Evolutionary conservation across 2,888 invertebrate genomes (phyloP).

Genomic region (Mellilla xanthometata): DNA sequence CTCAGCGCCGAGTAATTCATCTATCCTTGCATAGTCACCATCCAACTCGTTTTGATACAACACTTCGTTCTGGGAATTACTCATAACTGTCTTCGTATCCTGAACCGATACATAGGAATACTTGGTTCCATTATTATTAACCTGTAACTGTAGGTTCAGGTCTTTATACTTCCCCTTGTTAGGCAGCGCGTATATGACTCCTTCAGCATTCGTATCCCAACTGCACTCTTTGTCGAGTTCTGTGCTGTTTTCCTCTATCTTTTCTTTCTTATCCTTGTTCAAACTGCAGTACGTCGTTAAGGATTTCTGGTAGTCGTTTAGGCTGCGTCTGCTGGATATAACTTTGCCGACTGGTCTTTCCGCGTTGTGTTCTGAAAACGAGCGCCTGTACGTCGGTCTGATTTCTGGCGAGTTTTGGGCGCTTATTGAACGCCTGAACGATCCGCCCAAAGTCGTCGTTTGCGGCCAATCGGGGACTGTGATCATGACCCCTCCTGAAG

Average conservation of each 20-base stretch:
- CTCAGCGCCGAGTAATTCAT: slow-evolving; percentile 68
- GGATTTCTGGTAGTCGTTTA: slow-evolving; percentile 73
- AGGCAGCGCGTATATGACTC: slow-evolving; percentile 76
- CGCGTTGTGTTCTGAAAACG: slow-evolving; percentile 72
- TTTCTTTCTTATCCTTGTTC: slow-evolving; percentile 49
- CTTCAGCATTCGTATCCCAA: slow-evolving; percentile 81
- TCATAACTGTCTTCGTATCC: slow-evolving; percentile 73
- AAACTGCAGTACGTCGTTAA: slow-evolving; percentile 64
- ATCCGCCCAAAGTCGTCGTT: slow-evolving; percentile 53
- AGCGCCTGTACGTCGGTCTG: slow-evolving; percentile 70
- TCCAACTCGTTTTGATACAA: slow-evolving; percentile 72
- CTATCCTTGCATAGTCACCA: slow-evolving; percentile 74
- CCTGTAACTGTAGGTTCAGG: slow-evolving; percentile 71
- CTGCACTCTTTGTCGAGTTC: slow-evolving; percentile 82
- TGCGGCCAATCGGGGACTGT: slow-evolving; percentile 85
- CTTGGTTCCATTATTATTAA: slow-evolving; percentile 73
- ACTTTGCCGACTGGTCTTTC: slow-evolving; percentile 71
- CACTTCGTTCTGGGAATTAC: slow-evolving; percentile 73
- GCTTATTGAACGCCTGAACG: slow-evolving; percentile 66
- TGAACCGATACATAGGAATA: slow-evolving; percentile 77
- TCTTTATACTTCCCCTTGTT: slow-evolving; percentile 79
- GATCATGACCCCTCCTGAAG: slow-evolving; percentile 83
- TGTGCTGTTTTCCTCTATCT: slow-evolving; percentile 67
- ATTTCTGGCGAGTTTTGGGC: slow-evolving; percentile 75
- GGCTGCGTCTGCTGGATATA: slow-evolving; percentile 70